Evolutionary conservation across 2,113 vertebrate genomes (phyloP).

Genomic region (Cricetomys ansorgei): DNA sequence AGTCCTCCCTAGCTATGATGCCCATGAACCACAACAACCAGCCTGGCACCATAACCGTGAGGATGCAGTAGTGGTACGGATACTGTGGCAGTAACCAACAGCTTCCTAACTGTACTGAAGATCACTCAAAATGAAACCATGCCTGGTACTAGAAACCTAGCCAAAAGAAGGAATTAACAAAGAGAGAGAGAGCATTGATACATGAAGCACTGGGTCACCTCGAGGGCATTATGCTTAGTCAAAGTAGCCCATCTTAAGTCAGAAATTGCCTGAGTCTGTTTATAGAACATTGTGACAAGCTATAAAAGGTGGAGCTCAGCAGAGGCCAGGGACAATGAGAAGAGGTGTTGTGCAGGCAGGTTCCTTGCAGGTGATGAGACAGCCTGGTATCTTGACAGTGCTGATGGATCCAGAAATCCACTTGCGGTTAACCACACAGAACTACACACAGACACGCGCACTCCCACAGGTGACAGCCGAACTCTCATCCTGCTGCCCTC

Average conservation of each 20-base stretch:
- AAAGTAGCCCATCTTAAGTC: not conserved
- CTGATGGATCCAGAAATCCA: not conserved
- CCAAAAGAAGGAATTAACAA: not conserved
- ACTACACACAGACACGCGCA: not conserved
- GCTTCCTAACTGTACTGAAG: not conserved
- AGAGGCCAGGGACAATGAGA: not conserved
- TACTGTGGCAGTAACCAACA: too few species aligned
- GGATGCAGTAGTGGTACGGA: not conserved
- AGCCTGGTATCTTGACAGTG: not conserved
- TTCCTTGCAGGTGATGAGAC: not conserved
- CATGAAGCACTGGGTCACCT: not conserved
- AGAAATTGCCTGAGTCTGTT: not conserved
- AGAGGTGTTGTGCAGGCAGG: not conserved
- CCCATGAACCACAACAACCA: not conserved
- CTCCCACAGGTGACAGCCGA: rapidly evolving
- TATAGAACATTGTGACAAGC: not conserved
- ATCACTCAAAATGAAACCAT: not conserved
- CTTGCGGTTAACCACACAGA: rapidly evolving
- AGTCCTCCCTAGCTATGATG: not conserved
- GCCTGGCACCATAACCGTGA: not conserved
- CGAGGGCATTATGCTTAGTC: not conserved
- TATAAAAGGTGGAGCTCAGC: not conserved
- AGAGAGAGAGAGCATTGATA: not conserved
- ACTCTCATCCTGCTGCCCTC: too few species aligned
- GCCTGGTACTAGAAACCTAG: too few species aligned